phyloP scores from a whole-genome alignment of 2,888 invertebrate species.

The Amiota mariae region DNA sequence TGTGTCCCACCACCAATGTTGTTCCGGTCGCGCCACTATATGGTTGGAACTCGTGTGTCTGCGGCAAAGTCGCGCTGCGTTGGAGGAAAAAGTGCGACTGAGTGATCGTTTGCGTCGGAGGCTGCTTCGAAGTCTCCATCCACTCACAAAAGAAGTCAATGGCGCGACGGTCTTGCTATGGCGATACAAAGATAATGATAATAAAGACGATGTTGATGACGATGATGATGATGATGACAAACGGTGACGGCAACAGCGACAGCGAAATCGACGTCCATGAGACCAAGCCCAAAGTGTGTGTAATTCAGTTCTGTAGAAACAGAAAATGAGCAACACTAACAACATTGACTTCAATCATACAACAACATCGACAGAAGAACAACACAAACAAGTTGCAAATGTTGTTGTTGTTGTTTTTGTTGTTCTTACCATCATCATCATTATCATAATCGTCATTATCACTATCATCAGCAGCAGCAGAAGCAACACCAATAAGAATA shows the following conservation, averaged over 20 bases:
- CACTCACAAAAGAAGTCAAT: slow-evolving; percentile 25
- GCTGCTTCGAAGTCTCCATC: slow-evolving; percentile 28
- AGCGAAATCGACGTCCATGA: not conserved
- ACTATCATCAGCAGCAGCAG: slow-evolving; percentile 33
- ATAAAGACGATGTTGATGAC: slow-evolving; percentile 29
- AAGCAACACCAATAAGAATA: slow-evolving; percentile 22
- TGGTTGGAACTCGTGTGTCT: not conserved
- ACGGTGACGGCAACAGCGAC: not conserved
- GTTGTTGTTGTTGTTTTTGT: slow-evolving; percentile 29
- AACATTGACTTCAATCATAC: not conserved
- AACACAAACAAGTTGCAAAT: slow-evolving; percentile 42
- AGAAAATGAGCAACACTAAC: no score
- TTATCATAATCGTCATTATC: slow-evolving; percentile 12
- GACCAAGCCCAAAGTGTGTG: no score
- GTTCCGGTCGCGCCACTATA: not conserved
- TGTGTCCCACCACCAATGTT: no score
- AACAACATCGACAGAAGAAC: not conserved
- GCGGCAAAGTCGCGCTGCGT: slow-evolving; percentile 23
- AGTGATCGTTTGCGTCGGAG: slow-evolving; percentile 7
- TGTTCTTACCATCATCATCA: not conserved
- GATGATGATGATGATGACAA: slow-evolving; percentile 30
- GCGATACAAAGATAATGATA: slow-evolving; percentile 23
- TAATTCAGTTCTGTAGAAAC: no score
- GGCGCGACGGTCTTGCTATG: slow-evolving; percentile 35
- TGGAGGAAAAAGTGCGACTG: slow-evolving; percentile 26